Evolutionary conservation across 2,113 vertebrate species (phyloP).

Genomic region (Centropus bengalensis): DNA sequence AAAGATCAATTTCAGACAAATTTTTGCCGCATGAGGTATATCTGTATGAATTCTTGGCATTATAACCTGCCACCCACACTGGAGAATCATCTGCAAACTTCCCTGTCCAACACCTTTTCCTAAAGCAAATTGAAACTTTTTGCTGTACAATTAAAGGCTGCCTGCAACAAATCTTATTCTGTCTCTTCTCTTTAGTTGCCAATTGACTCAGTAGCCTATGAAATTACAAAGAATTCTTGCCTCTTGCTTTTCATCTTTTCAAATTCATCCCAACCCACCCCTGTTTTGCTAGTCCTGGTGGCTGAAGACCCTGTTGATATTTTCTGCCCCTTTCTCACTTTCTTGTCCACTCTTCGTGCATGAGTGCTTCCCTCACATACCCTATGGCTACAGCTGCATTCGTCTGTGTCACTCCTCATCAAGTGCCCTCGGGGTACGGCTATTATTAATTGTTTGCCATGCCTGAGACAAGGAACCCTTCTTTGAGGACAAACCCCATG

Average conservation of each 20-base stretch:
- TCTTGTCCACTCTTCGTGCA: not conserved
- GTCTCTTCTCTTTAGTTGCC: not conserved
- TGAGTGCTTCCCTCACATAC: not conserved
- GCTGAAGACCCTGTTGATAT: not conserved
- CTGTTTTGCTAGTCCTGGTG: not conserved
- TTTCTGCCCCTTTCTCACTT: not conserved
- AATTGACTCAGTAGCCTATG: not conserved
- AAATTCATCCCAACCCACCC: not conserved
- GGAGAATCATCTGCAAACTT: not conserved
- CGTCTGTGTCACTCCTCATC: not conserved
- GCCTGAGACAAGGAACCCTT: conserved; percentile 18
- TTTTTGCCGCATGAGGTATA: conserved; percentile 14
- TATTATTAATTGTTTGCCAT: conserved; percentile 3
- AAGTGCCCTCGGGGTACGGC: not conserved
- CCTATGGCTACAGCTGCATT: not conserved
- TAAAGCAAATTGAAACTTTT: not conserved
- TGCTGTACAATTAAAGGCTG: not conserved
- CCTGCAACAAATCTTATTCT: not conserved
- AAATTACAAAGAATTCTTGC: not conserved
- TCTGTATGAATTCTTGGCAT: not conserved
- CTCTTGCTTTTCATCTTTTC: not conserved
- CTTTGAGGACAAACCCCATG: not conserved
- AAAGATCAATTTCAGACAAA: conserved; percentile 30
- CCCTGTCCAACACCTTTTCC: not conserved
- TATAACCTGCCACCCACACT: not conserved